Evolutionary conservation across 2,888 invertebrate species (phyloP), one percentile per base, ranked within the genome.

Genomic region (Formica aserva): DNA sequence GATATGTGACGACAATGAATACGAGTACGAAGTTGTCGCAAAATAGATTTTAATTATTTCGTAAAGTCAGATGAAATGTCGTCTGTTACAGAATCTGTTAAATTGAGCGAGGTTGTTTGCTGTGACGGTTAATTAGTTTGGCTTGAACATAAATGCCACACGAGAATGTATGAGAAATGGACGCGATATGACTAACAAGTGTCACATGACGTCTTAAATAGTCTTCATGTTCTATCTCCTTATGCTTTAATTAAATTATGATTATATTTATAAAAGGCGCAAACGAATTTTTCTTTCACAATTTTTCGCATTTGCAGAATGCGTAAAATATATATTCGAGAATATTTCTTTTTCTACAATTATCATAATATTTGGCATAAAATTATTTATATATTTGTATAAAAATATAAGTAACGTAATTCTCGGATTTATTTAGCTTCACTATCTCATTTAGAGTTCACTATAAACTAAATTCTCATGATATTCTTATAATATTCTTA

Each of bases 61-160:
- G 9, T 55, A 1, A 4, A 77, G 5, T 52, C 76, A 22, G 1
- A 15, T 5, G 22, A 75, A 45, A 35, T 15, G 15, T 38, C 65
- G 38, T 52, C 35, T 65, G 26, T 22, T 65, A 38, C 35, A 63
- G n/a, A 63, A 45, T 76, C 65, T 11, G 26, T 76, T 52, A 76
- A 76, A 65, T 65, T 66, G 38, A 52, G 18, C 8, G n/a, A 3
- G 26, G 52, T 6, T 60, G 18, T 65, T 65, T 76, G 13, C 63
- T 35, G 22, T 52, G 26, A 76, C 52, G 38, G 52, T 77, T 55
- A 77, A 66, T 77, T 66, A 77, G 29, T 3, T 52, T 11, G 15
- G n/a, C 8, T 52, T 41, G 55, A 66, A 38, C n/a, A 3, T 11
- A 38, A 18, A 52, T 76, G 75, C 3, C 29, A 63, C 32, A 26